Percentiles rank a stretch among this genome's conserved stretches.
Conservation (phyloP, 2,888 invertebrate genomes). For the Eristalinus sepulchralis region DNA sequence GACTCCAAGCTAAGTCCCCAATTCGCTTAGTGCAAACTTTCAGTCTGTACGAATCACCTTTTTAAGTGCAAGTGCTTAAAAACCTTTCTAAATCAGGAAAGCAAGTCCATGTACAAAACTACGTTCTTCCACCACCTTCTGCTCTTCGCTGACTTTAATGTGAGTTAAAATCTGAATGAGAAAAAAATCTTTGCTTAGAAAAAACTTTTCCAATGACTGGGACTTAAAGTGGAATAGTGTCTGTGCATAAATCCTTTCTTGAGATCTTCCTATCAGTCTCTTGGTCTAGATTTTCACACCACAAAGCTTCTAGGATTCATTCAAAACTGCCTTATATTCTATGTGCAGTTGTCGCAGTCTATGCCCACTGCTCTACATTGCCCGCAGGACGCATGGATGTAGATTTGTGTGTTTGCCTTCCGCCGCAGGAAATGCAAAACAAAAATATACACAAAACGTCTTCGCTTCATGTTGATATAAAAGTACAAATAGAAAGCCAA, state of each 20-base stretch:
- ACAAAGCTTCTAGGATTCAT: constrained; percentile 1
- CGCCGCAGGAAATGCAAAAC: background rate
- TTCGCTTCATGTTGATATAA: constrained; percentile 25
- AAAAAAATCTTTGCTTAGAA: background rate
- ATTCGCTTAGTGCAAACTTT: too few relatives aligned
- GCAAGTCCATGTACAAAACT: too few relatives aligned
- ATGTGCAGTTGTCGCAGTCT: background rate
- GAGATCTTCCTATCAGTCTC: background rate
- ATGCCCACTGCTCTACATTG: constrained; percentile 11
- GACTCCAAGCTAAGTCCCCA: too few relatives aligned
- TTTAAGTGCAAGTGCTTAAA: too few relatives aligned
- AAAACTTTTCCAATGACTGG: constrained; percentile 3
- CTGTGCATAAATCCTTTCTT: background rate
- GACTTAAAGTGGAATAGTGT: background rate
- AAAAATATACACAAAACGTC: constrained; percentile 8
- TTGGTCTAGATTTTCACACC: background rate
- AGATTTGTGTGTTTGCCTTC: constrained; percentile 18
- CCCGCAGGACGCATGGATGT: background rate
- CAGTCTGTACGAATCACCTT: too few relatives aligned
- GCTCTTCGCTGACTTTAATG: background rate
- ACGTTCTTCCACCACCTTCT: background rate
- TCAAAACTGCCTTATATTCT: background rate
- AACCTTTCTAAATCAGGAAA: too few relatives aligned
- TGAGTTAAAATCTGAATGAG: background rate
- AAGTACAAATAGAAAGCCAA: background rate